Conservation (phyloP, 1,140 invertebrate species). For the Drosophila bocki region DNA sequence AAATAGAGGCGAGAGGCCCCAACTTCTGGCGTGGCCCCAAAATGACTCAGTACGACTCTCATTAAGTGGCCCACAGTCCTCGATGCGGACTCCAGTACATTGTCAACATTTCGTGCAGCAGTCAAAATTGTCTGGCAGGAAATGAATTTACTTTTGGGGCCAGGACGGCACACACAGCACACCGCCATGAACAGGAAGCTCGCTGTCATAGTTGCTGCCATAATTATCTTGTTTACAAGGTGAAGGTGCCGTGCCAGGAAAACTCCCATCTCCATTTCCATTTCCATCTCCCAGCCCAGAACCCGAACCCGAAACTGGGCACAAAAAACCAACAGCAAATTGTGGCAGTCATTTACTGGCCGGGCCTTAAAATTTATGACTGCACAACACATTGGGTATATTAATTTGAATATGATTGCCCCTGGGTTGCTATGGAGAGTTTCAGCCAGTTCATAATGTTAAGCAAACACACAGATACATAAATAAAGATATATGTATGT, state of each 20-base stretch:
- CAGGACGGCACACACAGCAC: constrained; percentile 16
- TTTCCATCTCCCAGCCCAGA: neutral
- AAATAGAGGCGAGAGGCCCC: constrained; percentile 50
- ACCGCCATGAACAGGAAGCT: constrained; percentile 66
- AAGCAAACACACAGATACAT: constrained; percentile 51
- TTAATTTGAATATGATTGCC: constrained; percentile 83
- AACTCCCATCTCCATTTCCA: constrained; percentile 3
- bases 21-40: neutral
- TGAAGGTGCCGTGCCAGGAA: constrained; percentile 64
- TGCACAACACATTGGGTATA: constrained; percentile 81
- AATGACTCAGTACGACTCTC: constrained; percentile 49
- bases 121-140: constrained; percentile 73
- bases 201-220: constrained; percentile 82
- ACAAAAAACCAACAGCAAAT: constrained; percentile 41
- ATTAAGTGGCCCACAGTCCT: constrained; percentile 54
- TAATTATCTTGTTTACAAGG: constrained; percentile 84
- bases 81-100: constrained; percentile 46
- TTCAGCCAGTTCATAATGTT: constrained; percentile 71
- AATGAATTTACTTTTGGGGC: constrained; percentile 75
- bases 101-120: constrained; percentile 77
- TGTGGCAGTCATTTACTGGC: constrained; percentile 50
- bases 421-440: constrained; percentile 47
- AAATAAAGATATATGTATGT: constrained; percentile 13
- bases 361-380: constrained; percentile 74
- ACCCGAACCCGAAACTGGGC: neutral